These are phyloP conservation scores for Squalus acanthias DNA, from an alignment of 2,797 vertebrate species.

Conservation along the genomic window DNA sequence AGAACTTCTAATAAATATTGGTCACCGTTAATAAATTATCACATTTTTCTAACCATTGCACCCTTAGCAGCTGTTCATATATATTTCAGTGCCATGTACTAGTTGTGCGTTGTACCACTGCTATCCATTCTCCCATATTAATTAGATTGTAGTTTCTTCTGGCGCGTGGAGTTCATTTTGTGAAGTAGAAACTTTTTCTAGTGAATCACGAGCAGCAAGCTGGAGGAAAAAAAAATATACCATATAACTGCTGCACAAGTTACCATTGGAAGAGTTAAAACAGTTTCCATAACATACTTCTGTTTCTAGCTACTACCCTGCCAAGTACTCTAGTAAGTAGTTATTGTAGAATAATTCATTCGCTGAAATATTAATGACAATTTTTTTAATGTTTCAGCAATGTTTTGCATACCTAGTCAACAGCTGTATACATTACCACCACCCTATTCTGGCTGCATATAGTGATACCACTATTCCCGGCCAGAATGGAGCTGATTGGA, in stretches of 20 bases:
- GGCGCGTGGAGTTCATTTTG: slow-evolving; percentile 17
- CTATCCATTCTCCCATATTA: background rate
- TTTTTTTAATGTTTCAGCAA: background rate
- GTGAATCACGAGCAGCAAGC: background rate
- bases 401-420: background rate
- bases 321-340: background rate
- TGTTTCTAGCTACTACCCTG: background rate
- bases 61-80: slow-evolving; percentile 33
- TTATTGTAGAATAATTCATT: background rate
- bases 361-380: background rate
- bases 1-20: slow-evolving; percentile 28
- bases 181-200: slow-evolving; percentile 26
- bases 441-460: background rate
- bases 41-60: slow-evolving; percentile 31
- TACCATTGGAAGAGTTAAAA: background rate
- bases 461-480: background rate
- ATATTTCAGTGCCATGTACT: slow-evolving; percentile 24
- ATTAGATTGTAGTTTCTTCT: slow-evolving; percentile 21
- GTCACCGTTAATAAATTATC: slow-evolving; percentile 35
- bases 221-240: background rate
- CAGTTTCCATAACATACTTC: background rate
- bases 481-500: background rate
- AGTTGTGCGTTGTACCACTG: slow-evolving; percentile 22
- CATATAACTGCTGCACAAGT: background rate
- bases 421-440: background rate